A percentile compares a stretch with the other conserved stretches of the same genome.
Conservation (phyloP, 1,140 invertebrate species). For the Cylas formicarius region DNA sequence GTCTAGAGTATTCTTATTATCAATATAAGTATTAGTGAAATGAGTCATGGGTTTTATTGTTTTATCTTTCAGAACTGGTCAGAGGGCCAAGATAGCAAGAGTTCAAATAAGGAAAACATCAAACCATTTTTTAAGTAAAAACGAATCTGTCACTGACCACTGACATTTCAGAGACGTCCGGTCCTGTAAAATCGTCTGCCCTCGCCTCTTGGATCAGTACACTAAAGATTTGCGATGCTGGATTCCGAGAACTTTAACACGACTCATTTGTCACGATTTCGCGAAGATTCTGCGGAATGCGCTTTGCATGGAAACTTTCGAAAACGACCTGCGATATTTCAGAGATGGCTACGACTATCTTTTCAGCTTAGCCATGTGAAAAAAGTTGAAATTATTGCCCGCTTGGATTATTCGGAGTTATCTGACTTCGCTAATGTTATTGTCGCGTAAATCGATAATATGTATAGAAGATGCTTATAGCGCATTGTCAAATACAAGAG, state of each 20-base stretch:
- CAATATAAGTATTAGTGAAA: no score
- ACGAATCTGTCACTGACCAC: no score
- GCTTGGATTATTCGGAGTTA: no score
- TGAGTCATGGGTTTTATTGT: no score
- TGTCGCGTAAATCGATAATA: neutral
- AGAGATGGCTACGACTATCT: conserved; percentile 4
- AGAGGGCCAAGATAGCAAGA: no score
- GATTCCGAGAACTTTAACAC: conserved; percentile 12
- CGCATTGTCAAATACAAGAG: neutral
- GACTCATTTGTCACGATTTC: conserved; percentile 22
- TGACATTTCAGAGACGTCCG: no score
- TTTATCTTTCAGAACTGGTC: no score
- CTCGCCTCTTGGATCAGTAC: conserved; percentile 15
- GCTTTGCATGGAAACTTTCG: conserved; percentile 17
- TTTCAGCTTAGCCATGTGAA: conserved; percentile 5
- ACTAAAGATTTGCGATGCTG: conserved; percentile 17
- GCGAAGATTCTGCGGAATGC: conserved; percentile 12
- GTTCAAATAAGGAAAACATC: no score
- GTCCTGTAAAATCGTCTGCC: no score
- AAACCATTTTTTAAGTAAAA: no score
- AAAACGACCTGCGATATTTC: conserved; percentile 11
- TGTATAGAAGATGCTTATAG: neutral
- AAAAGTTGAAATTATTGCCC: neutral
- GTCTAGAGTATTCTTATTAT: no score
- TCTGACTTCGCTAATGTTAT: no score